A percentile compares a stretch with the other conserved stretches of the same genome.
phyloP scores from a whole-genome alignment of 2,113 vertebrate species.

The Petroica traversi region DNA sequence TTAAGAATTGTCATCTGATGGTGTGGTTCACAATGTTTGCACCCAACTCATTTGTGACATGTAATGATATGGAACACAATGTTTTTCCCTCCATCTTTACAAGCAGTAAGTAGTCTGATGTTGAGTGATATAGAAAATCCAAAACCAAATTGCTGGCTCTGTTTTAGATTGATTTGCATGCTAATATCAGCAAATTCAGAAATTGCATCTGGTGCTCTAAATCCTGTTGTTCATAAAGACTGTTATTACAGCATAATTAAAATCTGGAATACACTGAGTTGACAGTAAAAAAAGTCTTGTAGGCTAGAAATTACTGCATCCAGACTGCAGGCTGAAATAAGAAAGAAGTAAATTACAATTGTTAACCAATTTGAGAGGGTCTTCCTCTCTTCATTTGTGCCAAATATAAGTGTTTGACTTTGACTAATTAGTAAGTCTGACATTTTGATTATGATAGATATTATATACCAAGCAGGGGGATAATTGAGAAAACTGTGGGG shows the following conservation, averaged over 20 bases:
- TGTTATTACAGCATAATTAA: not conserved
- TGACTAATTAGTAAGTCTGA: not conserved
- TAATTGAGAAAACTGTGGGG: not conserved
- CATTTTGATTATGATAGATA: not conserved
- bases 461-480: not conserved
- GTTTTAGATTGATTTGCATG: not conserved
- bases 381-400: not conserved
- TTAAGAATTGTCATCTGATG: not conserved
- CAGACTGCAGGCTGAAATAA: not conserved
- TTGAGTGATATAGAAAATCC: not conserved
- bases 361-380: not conserved
- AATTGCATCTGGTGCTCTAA: not conserved
- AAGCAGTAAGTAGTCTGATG: not conserved
- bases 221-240: not conserved
- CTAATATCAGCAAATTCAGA: not conserved
- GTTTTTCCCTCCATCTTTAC: not conserved
- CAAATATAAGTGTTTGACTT: not conserved
- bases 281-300: not conserved
- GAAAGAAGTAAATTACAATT: not conserved
- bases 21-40: not conserved
- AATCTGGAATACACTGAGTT: not conserved
- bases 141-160: not conserved
- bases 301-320: not conserved
- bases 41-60: not conserved
- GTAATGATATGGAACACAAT: not conserved